Evolutionary conservation across 2,113 vertebrate genomes (phyloP).

Genomic region (Cinclus cinclus): DNA sequence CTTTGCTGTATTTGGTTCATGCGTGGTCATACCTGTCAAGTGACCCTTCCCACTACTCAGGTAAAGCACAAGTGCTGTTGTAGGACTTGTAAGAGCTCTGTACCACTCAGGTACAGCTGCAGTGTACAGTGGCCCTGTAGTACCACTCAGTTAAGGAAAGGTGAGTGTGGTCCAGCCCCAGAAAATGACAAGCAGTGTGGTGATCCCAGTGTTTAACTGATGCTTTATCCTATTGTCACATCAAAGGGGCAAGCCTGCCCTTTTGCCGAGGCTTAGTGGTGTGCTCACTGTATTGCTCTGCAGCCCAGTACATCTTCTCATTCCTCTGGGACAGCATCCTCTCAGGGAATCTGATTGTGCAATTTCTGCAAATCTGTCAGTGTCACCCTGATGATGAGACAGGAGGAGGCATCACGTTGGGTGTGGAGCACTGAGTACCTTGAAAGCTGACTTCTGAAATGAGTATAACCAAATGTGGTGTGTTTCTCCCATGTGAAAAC

Average conservation of each 20-base stretch:
- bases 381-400: background rate
- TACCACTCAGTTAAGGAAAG: background rate
- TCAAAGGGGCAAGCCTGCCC: background rate
- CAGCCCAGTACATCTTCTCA: background rate
- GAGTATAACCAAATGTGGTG: background rate
- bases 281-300: background rate
- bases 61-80: background rate
- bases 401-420: background rate
- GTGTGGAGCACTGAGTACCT: fast-evolving
- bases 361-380: background rate
- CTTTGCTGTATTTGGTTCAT: background rate
- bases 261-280: background rate
- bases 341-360: background rate
- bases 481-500: background rate
- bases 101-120: background rate
- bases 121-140: background rate
- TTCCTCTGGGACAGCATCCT: background rate
- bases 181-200: background rate
- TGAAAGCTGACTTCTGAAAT: background rate
- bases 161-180: background rate
- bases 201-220: background rate
- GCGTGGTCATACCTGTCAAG: background rate
- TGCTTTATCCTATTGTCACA: background rate
- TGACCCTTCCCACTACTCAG: background rate
- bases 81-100: background rate